phyloP scores from a whole-genome alignment of 2,888 invertebrate species.

The Labia minor region DNA sequence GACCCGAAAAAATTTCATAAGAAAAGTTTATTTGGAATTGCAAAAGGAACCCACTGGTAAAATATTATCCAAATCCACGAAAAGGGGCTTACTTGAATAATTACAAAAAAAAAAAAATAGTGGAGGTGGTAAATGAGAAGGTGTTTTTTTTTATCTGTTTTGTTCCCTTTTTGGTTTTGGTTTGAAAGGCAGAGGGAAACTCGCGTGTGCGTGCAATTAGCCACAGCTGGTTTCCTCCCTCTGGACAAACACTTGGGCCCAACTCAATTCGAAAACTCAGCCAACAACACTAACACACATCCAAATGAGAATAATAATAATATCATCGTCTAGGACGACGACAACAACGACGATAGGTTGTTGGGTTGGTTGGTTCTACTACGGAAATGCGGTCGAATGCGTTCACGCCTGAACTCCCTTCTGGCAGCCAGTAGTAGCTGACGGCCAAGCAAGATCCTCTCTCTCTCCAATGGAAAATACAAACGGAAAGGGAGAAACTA shows the following conservation, averaged over 20 bases:
- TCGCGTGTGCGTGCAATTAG: conserved; percentile 13
- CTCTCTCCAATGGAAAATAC: neutral
- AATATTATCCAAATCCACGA: too few species aligned
- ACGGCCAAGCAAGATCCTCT: neutral
- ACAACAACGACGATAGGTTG: neutral
- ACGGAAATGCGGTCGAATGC: conserved; percentile 1
- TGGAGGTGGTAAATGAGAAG: too few species aligned
- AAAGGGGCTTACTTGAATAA: too few species aligned
- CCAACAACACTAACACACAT: neutral
- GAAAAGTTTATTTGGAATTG: too few species aligned
- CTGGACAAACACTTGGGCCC: neutral
- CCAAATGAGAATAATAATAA: neutral
- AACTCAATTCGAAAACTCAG: neutral
- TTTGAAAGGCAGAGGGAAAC: too few species aligned
- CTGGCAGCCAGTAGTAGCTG: conserved; percentile 3
- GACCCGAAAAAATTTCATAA: too few species aligned
- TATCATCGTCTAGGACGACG: neutral
- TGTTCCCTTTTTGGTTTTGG: too few species aligned
- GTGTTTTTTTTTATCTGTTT: too few species aligned
- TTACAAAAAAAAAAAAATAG: too few species aligned
- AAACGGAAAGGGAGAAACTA: neutral
- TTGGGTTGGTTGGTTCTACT: neutral
- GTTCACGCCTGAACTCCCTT: neutral
- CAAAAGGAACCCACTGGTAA: too few species aligned
- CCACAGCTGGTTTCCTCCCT: conserved; percentile 3